phyloP scores from a whole-genome alignment of 2,888 invertebrate species.

The Notodonta ziczac region DNA sequence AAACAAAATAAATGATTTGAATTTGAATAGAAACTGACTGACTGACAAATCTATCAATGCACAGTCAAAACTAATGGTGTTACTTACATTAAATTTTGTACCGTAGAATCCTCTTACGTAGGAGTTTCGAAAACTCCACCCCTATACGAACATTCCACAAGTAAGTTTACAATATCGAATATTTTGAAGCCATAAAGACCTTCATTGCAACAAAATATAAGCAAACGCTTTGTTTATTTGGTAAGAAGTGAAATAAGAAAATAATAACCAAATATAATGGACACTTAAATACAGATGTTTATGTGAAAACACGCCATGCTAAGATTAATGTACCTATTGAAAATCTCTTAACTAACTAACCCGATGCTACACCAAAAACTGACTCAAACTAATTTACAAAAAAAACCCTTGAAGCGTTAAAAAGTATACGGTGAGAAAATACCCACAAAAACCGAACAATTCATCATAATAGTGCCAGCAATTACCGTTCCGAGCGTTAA shows the following conservation, averaged over 20 bases:
- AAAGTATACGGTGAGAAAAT: conserved; percentile 69
- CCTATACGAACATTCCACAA: too few species aligned
- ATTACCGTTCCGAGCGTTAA: conserved; percentile 82
- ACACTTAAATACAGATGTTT: neutral
- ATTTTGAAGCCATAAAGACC: too few species aligned
- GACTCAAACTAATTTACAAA: conserved; percentile 56
- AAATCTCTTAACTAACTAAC: conserved; percentile 55
- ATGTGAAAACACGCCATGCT: neutral
- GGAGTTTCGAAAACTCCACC: too few species aligned
- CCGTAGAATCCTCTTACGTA: too few species aligned
- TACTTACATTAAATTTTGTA: too few species aligned
- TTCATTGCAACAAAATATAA: too few species aligned
- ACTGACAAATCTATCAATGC: too few species aligned
- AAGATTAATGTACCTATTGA: conserved; percentile 35
- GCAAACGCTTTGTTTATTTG: too few species aligned
- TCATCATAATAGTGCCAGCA: conserved; percentile 81
- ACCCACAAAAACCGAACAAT: conserved; percentile 77
- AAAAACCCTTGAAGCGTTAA: conserved; percentile 70
- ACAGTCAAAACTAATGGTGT: too few species aligned
- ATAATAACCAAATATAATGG: neutral
- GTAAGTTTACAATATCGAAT: too few species aligned
- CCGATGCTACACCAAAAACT: conserved; percentile 52
- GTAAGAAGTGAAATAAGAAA: neutral
- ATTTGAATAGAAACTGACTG: too few species aligned
- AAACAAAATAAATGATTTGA: too few species aligned